phyloP scores from a whole-genome alignment of 2,888 invertebrate genomes.

The Drosophila meridiana region DNA sequence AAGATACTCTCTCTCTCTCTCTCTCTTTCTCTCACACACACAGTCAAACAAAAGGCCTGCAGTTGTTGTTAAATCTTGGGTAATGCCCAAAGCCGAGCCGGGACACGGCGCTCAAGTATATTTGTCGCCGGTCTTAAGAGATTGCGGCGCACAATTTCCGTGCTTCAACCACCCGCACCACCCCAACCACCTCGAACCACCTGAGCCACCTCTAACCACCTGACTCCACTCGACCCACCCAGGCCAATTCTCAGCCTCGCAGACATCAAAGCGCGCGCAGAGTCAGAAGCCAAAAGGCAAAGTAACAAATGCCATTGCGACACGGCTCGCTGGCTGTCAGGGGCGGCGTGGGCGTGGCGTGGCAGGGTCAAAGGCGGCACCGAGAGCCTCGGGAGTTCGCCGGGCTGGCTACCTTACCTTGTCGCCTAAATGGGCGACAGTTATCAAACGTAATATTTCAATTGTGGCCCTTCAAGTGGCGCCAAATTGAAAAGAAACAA shows the following conservation, averaged over 20 bases:
- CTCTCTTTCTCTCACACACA: constrained; percentile 9
- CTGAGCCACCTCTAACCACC: constrained; percentile 6
- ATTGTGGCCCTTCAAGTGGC: constrained; percentile 51
- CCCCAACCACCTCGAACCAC: neutral
- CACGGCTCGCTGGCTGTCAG: constrained; percentile 51
- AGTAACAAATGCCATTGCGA: constrained; percentile 59
- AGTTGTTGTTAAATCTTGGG: constrained; percentile 76
- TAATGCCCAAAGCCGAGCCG: constrained; percentile 69
- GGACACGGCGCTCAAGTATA: constrained; percentile 65
- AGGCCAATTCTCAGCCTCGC: constrained; percentile 29
- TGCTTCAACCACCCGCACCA: constrained; percentile 14
- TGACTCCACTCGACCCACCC: constrained; percentile 3
- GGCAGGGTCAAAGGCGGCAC: neutral
- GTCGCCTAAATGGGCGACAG: constrained; percentile 52
- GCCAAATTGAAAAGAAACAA: constrained; percentile 66
- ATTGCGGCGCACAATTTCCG: constrained; percentile 76
- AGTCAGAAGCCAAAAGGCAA: constrained; percentile 67
- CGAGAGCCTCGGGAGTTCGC: constrained; percentile 21
- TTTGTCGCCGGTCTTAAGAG: constrained; percentile 79
- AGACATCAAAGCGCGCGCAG: constrained; percentile 65
- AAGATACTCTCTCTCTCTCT: neutral
- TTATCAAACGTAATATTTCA: constrained; percentile 73
- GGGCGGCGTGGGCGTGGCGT: neutral
- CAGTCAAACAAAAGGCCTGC: constrained; percentile 45
- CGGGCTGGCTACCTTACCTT: constrained; percentile 33